Conservation (phyloP, 2,113 vertebrate species). For the Pleuronectes platessa region DNA sequence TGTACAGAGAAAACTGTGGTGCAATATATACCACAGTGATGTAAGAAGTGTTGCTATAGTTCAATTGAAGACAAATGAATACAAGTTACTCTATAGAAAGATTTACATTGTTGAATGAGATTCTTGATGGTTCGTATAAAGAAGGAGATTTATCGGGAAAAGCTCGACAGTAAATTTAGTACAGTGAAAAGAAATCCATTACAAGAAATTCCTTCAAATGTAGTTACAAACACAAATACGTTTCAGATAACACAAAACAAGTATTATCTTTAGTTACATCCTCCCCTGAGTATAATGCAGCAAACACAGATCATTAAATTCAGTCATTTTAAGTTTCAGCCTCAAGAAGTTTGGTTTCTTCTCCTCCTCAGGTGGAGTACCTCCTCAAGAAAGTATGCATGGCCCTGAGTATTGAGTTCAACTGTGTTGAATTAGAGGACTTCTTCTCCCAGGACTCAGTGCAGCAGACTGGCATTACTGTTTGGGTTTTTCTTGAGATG, state of each 20-base stretch:
- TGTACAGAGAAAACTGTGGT: conserved; percentile 14
- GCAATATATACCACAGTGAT: not conserved
- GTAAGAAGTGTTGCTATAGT: not conserved
- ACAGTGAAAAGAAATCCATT: too few relatives aligned
- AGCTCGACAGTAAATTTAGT: not conserved
- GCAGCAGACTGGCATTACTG: conserved; percentile 85
- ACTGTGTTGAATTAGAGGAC: conserved; percentile 89
- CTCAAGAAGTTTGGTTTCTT: not conserved
- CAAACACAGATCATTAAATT: not conserved
- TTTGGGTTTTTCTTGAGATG: conserved; percentile 94
- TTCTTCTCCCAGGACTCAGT: conserved; percentile 87
- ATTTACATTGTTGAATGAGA: not conserved
- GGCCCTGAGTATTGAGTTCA: conserved; percentile 90
- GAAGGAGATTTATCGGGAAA: not conserved
- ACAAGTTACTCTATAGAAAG: not conserved
- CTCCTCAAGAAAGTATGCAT: conserved; percentile 92
- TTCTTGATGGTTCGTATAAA: not conserved
- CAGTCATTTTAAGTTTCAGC: not conserved
- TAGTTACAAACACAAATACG: not conserved
- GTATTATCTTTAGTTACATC: not conserved
- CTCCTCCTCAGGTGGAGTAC: conserved; percentile 88
- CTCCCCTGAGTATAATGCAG: not conserved
- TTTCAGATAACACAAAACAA: not conserved
- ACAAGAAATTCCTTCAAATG: not conserved
- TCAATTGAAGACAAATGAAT: conserved; percentile 1